phyloP scores from a whole-genome alignment of 2,888 invertebrate genomes.

The Sisyra nigra region DNA sequence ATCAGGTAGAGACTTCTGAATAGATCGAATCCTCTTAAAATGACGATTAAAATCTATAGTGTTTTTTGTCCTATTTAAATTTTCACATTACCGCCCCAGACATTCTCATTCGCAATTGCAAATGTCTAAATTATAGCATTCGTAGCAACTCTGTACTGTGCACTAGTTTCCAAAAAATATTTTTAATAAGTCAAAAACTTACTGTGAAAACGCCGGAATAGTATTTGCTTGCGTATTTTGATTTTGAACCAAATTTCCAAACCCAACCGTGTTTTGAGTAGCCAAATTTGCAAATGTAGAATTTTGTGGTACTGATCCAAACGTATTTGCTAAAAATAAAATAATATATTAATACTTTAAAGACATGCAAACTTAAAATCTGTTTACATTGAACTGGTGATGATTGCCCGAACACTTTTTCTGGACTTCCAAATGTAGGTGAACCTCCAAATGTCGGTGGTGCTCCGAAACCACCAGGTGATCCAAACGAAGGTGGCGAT shows the following conservation, averaged over 20 bases:
- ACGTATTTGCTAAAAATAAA: slow-evolving; percentile 19
- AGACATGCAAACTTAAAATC: not conserved
- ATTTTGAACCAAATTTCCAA: slow-evolving; percentile 45
- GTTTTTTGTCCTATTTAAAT: no score
- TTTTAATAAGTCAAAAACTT: not conserved
- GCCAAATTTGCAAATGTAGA: slow-evolving; percentile 46
- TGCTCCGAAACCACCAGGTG: slow-evolving; percentile 22
- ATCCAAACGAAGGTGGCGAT: slow-evolving; percentile 18
- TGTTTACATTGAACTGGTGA: slow-evolving; percentile 12
- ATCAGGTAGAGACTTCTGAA: no score
- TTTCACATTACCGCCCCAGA: no score
- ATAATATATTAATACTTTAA: not conserved
- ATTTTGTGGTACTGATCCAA: slow-evolving; percentile 36
- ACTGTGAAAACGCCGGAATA: not conserved
- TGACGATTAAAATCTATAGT: no score
- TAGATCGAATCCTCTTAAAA: no score
- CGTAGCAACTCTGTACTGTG: no score
- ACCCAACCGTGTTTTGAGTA: slow-evolving; percentile 43
- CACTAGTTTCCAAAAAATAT: no score
- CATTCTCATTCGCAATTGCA: no score
- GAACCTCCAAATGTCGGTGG: slow-evolving; percentile 28
- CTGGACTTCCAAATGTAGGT: slow-evolving; percentile 30
- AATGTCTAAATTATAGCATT: no score
- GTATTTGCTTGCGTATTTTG: slow-evolving; percentile 20
- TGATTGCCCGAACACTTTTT: slow-evolving; percentile 24